Evolutionary conservation across 2,113 vertebrate genomes (phyloP).

Genomic region (Taurulus bubalis): DNA sequence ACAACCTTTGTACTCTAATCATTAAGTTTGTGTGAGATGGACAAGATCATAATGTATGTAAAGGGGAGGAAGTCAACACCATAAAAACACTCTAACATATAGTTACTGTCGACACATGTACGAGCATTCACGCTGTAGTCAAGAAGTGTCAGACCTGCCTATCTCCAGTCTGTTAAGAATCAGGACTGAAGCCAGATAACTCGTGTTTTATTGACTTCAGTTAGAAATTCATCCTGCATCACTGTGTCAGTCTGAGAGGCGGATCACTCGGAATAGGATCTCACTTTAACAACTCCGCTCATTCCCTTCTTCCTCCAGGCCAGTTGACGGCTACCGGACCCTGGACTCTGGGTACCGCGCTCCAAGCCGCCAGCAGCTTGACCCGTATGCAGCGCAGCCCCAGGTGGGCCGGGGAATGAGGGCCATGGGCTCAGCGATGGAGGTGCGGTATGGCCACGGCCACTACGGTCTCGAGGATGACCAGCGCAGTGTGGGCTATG

Average conservation of each 20-base stretch:
- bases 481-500: conserved; percentile 92
- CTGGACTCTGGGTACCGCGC: conserved; percentile 90
- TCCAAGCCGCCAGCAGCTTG: conserved; percentile 90
- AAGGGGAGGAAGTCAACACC: too few species aligned
- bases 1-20: background rate
- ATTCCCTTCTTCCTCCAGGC: conserved; percentile 53
- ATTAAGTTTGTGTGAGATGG: background rate
- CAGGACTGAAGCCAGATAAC: background rate
- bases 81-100: background rate
- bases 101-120: background rate
- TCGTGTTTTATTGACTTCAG: background rate
- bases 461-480: conserved; percentile 92
- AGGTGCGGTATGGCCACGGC: conserved; percentile 90
- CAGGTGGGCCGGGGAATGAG: conserved; percentile 85
- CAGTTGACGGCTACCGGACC: conserved; percentile 84
- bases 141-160: background rate
- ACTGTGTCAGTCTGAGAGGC: background rate
- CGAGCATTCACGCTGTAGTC: background rate
- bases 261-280: background rate
- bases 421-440: conserved; percentile 91
- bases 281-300: background rate
- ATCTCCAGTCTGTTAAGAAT: background rate
- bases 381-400: conserved; percentile 93
- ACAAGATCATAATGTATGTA: background rate
- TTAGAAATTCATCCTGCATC: too few species aligned